Evolutionary conservation across 2,888 invertebrate genomes (phyloP).

Genomic region (Ecliptopera silaceata): DNA sequence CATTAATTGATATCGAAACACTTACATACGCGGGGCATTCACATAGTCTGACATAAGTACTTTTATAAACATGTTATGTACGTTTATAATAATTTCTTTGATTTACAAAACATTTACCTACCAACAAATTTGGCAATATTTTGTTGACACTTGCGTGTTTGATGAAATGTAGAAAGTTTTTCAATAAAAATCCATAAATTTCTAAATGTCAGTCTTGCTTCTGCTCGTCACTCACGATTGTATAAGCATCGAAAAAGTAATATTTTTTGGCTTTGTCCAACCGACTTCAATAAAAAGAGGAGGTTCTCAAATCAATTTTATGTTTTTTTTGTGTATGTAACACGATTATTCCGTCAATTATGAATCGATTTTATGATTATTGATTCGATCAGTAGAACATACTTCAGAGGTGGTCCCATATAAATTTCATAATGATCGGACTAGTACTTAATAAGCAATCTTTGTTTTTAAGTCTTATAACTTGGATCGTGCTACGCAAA

Average conservation of each 20-base stretch:
- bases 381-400: no score
- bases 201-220: conserved; percentile 15
- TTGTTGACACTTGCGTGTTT: background rate
- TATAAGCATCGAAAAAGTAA: conserved; percentile 8
- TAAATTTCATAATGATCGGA: no score
- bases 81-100: background rate
- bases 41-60: conserved; percentile 1
- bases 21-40: conserved; percentile 2
- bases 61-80: background rate
- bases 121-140: background rate
- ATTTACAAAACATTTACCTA: background rate
- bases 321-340: no score
- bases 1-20: conserved; percentile 17
- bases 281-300: no score
- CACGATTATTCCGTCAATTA: no score
- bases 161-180: conserved; percentile 24
- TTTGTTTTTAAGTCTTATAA: no score
- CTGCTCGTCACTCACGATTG: conserved; percentile 10
- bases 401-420: no score
- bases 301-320: no score
- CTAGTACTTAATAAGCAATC: no score
- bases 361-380: no score
- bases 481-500: no score
- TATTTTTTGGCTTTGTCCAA: conserved; percentile 4
- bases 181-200: conserved; percentile 16